Base-by-base conservation (phyloP, 2,888 invertebrate genomes). In the Drosophila barbarae region DNA sequence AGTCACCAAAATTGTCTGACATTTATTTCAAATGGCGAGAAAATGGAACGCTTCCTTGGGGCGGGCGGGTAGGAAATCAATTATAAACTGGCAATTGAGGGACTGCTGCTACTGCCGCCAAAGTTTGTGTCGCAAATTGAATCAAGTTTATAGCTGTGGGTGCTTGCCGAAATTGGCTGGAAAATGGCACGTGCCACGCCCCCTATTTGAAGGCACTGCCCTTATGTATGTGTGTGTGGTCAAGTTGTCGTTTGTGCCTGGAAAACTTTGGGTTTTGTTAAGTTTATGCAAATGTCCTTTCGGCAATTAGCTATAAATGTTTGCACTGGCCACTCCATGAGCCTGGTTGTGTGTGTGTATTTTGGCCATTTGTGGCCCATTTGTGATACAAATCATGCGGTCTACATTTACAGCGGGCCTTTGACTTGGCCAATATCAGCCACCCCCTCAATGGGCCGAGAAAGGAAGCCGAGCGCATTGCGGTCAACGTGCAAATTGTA, bases 261-360 rank as follows among this genome's bases (percentile, higher is more conserved):
- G 57, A 77, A 74, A 69, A 72, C 78, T 76, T 78, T 73, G 76
- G 80, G 74, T 76, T 77, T 77, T 74, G 76, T 65, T 80, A 74
- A 82, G 82, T 79, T 81, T 81, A 81, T 81, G 80, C 82, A 82
- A 81, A 81, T 81, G 80, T 76, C 68, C 80, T 76, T 74, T 77
- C 68, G 71, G 80, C 82, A 81, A 81, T 81, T 81, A 81, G 82
- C 79, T 73, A 77, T 74, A 82, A 79, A 79, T 81, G 77, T 80
- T 81, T 80, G 81, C 60, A 69, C 70, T 77, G 75, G 52, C 60
- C 63, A 36, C 35, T 49, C 46, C 34, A 44, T 38, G 60, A 50
- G 49, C 49, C 30, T 13, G 12, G 18, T 5, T 57, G 39, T 49
- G 32, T 52, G 35, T 49, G n/a, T 36, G 15, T 51, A 35, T 58